Evolutionary conservation across 1,140 invertebrate genomes (phyloP), one percentile per base, ranked within the genome.

Genomic region (Araneus ventricosus): DNA sequence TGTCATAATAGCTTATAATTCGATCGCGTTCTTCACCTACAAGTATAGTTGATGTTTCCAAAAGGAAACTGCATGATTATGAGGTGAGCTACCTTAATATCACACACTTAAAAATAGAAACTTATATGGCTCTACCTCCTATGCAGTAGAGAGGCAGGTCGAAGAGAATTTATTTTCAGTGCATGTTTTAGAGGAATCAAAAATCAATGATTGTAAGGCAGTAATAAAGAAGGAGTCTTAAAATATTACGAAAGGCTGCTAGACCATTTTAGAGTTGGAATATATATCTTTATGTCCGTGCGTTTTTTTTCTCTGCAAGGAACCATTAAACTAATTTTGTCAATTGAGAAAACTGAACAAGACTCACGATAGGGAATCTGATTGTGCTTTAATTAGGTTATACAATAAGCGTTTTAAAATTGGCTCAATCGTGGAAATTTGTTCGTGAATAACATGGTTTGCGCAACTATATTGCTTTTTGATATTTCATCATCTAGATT

Each of bases 91-190:
- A 52, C 24, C 27, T 84, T 84, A 84, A 27, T 86, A 87, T 22
- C 84, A 93, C 91, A 80, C 63, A 88, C n/a, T 87, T 52, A 86
- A 92, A 92, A 86, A 82, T 82, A 82, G 39, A 82, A 92, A 85
- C 59, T 41, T 67, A 61, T 70, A 41, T 59, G 20, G 24, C 27
- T 75, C 82, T 52, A 45, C 82, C 82, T 52, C 80, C 75, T 52
- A 52, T 52, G 39, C 6, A 52, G 37, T 84, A 5, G 39, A 82
- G 37, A 84, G 82, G 82, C 30, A 75, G 70, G 30, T 37, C 30
- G 30, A 30, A 67, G 30, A 75, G 20, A 75, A 75, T 75, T 75
- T 37, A 30, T 75, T 75, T 75, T 75, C 14, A 75, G 34, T 75
- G 30, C 30, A 22, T 75, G 30, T 75, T 75, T 75, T 37, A 37